A percentile compares a stretch with the other conserved stretches of the same genome.
phyloP scores from a whole-genome alignment of 2,797 vertebrate species.

The Pantherophis vulpinus region DNA sequence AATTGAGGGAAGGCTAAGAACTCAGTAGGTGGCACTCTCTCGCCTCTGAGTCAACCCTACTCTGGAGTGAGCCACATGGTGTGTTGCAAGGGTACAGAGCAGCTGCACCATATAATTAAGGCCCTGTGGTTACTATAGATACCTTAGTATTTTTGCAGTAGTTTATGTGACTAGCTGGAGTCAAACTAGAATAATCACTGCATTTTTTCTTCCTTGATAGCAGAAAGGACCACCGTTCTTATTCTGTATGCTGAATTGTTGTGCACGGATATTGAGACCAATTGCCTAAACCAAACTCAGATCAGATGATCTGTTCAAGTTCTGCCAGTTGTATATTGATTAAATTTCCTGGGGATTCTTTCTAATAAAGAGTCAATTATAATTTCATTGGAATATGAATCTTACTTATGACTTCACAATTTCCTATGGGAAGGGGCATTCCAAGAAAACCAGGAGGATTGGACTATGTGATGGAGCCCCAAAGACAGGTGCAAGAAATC shows the following conservation, averaged over 20 bases:
- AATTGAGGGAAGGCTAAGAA: constrained; percentile 7
- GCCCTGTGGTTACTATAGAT: not conserved
- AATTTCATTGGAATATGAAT: not conserved
- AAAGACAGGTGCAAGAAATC: not conserved
- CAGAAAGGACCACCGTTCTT: not conserved
- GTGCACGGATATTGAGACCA: rapidly evolving
- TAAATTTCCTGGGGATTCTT: not conserved
- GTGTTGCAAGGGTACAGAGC: constrained; percentile 4
- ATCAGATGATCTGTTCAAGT: not conserved
- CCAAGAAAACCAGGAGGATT: not conserved
- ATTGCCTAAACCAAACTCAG: rapidly evolving
- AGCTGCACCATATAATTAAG: constrained; percentile 9
- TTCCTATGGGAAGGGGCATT: not conserved
- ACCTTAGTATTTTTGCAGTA: not conserved
- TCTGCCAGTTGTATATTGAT: rapidly evolving
- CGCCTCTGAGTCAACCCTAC: constrained; percentile 7
- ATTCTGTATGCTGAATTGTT: not conserved
- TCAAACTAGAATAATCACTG: not conserved
- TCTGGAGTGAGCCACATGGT: not conserved
- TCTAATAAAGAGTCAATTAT: not conserved
- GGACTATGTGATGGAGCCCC: not conserved
- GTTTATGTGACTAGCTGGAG: not conserved
- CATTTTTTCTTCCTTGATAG: not conserved
- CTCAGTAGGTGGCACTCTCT: constrained; percentile 13
- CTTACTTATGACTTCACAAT: not conserved